Percentiles rank a stretch among this genome's conserved stretches.
phyloP scores from a whole-genome alignment of 2,888 invertebrate species.

The Caenorhabditis wallacei region DNA sequence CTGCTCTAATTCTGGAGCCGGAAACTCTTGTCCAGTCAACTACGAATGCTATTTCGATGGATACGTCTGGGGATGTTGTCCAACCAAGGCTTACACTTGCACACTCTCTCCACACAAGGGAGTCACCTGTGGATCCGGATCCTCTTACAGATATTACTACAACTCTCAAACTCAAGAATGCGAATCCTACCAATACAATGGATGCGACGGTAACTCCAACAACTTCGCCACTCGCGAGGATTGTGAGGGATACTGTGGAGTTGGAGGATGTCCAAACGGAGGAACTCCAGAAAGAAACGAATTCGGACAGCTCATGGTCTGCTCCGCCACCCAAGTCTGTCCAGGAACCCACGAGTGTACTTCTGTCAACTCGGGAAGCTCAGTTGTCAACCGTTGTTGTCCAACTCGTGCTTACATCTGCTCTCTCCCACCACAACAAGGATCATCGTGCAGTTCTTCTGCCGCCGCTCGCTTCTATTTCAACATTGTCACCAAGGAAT shows the following conservation, averaged over 20 bases:
- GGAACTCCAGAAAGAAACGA: slow-evolving; percentile 82
- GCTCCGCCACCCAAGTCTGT: slow-evolving; percentile 74
- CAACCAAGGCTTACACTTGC: slow-evolving; percentile 83
- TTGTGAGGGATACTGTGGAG: slow-evolving; percentile 78
- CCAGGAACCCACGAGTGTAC: slow-evolving; percentile 82
- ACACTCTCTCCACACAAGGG: slow-evolving; percentile 81
- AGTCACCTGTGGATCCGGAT: slow-evolving; percentile 81
- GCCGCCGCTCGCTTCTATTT: slow-evolving; percentile 78
- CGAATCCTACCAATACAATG: slow-evolving; percentile 80
- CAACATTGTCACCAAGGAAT: slow-evolving; percentile 75
- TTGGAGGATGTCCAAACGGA: slow-evolving; percentile 80
- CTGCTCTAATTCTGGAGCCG: slow-evolving; percentile 80
- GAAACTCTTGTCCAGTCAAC: slow-evolving; percentile 78
- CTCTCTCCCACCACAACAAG: slow-evolving; percentile 82
- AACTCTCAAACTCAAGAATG: slow-evolving; percentile 81
- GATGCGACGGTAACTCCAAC: slow-evolving; percentile 82
- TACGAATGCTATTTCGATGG: slow-evolving; percentile 81
- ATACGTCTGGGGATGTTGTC: slow-evolving; percentile 83
- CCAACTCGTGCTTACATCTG: slow-evolving; percentile 80
- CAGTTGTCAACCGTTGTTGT: slow-evolving; percentile 79
- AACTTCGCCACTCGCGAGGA: slow-evolving; percentile 81
- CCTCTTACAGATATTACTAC: slow-evolving; percentile 80
- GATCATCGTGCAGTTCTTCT: slow-evolving; percentile 80
- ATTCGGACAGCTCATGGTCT: slow-evolving; percentile 81
- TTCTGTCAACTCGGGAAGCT: slow-evolving; percentile 78